A percentile compares a stretch with the other conserved stretches of the same genome.
These are phyloP conservation scores for Synanceia verrucosa DNA, from an alignment of 2,797 vertebrate species.

Conservation along the genomic window DNA sequence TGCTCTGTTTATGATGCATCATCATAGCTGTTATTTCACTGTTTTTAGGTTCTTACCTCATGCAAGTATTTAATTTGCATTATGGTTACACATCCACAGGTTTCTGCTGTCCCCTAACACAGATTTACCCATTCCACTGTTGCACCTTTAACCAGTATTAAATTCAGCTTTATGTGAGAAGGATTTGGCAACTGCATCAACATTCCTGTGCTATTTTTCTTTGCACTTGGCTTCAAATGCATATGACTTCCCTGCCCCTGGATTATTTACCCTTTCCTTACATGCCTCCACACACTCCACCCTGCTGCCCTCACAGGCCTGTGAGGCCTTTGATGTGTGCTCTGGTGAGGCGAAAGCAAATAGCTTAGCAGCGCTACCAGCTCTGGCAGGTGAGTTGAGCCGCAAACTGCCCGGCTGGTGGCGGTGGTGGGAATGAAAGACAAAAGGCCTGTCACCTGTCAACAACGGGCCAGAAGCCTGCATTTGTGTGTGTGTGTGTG, in stretches of 20 bases:
- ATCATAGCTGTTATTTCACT: not conserved
- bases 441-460: conserved; percentile 48
- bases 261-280: conserved; percentile 4
- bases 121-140: too few species aligned
- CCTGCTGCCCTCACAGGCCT: conserved; percentile 21
- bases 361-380: conserved; percentile 28
- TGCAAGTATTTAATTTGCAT: not conserved
- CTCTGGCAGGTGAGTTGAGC: conserved; percentile 33
- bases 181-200: too few species aligned
- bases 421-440: conserved; percentile 5
- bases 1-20: too few species aligned
- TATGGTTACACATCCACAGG: not conserved
- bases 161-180: too few species aligned
- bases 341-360: conserved; percentile 52
- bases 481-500: conserved; percentile 15
- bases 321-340: conserved; percentile 40
- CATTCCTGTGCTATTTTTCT: too few species aligned
- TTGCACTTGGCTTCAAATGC: not conserved
- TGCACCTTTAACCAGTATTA: too few species aligned
- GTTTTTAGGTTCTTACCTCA: not conserved
- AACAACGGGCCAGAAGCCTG: conserved; percentile 28
- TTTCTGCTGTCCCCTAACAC: not conserved
- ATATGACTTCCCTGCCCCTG: not conserved
- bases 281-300: not conserved
- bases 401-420: conserved; percentile 10